phyloP scores from a whole-genome alignment of 2,113 vertebrate genomes.

The Cyanistes caeruleus region DNA sequence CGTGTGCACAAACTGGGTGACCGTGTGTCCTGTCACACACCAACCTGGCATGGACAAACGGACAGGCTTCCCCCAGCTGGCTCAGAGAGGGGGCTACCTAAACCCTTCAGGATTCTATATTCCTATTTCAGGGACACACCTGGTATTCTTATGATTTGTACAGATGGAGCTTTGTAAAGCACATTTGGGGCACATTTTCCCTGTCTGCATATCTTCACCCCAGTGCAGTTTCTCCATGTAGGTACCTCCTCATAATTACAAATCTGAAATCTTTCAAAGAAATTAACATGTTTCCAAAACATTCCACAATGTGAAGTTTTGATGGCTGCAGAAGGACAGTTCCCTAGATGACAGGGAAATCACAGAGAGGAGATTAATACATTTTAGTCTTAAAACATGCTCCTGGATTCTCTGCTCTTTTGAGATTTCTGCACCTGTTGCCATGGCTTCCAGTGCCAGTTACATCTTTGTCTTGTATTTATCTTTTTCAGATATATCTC shows the following conservation, averaged over 20 bases:
- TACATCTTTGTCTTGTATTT: not conserved
- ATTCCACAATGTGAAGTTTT: not conserved
- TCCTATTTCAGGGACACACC: not conserved
- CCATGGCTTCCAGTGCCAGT: constrained; percentile 9
- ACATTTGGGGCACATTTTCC: not conserved
- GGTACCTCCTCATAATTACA: not conserved
- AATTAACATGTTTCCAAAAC: not conserved
- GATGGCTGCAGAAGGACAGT: not conserved
- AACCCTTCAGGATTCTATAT: not conserved
- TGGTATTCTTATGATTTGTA: not conserved
- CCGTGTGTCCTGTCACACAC: not conserved
- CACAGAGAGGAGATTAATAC: not conserved
- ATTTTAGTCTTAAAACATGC: not conserved
- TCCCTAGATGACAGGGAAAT: not conserved
- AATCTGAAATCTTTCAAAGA: not conserved
- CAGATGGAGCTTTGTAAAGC: not conserved
- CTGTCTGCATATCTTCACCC: not conserved
- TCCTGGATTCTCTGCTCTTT: not conserved
- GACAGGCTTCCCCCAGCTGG: not conserved
- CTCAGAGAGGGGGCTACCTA: not conserved
- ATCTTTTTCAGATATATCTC: not conserved
- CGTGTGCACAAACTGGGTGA: not conserved
- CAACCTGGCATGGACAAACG: accelerated
- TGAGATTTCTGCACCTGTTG: not conserved
- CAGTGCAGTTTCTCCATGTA: not conserved